Evolutionary conservation across 2,888 invertebrate genomes (phyloP).

Genomic region (Linnaemya vulpina): DNA sequence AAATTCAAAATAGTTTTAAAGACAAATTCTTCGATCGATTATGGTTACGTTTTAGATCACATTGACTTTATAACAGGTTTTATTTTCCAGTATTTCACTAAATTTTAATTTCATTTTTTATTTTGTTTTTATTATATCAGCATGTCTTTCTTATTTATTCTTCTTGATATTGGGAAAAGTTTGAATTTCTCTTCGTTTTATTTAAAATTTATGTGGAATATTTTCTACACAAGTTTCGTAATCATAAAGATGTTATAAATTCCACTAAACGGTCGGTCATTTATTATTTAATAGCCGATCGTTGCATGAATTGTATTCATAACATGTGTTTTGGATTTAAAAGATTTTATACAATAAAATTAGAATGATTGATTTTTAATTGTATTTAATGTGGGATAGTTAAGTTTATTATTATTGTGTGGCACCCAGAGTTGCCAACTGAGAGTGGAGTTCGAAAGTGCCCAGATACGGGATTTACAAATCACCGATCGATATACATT

Average conservation of each 20-base stretch:
- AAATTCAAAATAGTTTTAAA: background rate
- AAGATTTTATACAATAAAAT: too few relatives aligned
- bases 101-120: background rate
- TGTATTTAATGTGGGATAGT: too few relatives aligned
- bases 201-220: slow-evolving; percentile 2
- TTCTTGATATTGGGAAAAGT: background rate
- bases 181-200: slow-evolving; percentile 8
- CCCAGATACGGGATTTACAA: too few relatives aligned
- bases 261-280: too few relatives aligned
- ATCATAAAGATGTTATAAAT: background rate
- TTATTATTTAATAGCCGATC: too few relatives aligned
- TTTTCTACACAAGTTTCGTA: background rate
- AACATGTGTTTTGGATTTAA: too few relatives aligned
- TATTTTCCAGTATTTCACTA: background rate
- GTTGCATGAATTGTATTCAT: too few relatives aligned
- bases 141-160: background rate
- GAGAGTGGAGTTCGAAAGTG: too few relatives aligned
- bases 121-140: background rate
- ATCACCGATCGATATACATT: too few relatives aligned
- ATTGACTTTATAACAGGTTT: background rate
- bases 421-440: too few relatives aligned
- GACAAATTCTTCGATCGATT: background rate
- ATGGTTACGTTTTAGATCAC: background rate
- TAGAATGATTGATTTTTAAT: too few relatives aligned
- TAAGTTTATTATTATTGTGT: too few relatives aligned